Conservation (phyloP, 1,140 invertebrate species). For the Drosophila dunni region DNA sequence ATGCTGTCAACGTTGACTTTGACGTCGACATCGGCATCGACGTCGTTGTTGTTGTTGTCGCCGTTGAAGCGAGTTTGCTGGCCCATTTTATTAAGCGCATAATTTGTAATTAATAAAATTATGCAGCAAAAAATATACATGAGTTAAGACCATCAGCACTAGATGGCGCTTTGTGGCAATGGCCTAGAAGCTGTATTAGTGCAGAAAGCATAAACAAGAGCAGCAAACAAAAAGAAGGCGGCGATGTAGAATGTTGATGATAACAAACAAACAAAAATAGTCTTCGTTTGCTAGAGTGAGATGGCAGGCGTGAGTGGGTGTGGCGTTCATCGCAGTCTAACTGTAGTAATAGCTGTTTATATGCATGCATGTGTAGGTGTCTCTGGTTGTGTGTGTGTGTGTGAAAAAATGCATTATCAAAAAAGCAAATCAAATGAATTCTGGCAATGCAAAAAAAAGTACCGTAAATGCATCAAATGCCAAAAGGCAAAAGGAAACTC, state of each 20-base stretch:
- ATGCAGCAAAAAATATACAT: constrained; percentile 48
- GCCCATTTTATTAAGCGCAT: constrained; percentile 77
- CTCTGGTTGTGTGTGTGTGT: constrained; percentile 18
- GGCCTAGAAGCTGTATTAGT: background rate
- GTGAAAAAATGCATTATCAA: constrained; percentile 34
- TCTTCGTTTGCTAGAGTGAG: constrained; percentile 37
- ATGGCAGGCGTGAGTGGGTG: constrained; percentile 55
- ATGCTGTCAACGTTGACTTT: constrained; percentile 47
- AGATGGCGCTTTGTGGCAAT: constrained; percentile 31
- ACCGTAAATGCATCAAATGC: constrained; percentile 7
- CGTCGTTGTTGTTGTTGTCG: background rate
- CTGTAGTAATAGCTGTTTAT: background rate
- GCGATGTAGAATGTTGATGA: constrained; percentile 15
- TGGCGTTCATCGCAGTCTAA: constrained; percentile 45
- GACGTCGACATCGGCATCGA: constrained; percentile 28
- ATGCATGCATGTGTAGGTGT: background rate
- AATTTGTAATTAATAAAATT: constrained; percentile 81
- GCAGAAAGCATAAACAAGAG: background rate
- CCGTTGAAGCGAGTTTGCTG: constrained; percentile 18
- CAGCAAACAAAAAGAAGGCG: constrained; percentile 1
- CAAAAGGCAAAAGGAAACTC: constrained; percentile 14
- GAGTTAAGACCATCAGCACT: constrained; percentile 28
- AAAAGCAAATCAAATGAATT: constrained; percentile 71
- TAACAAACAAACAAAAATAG: constrained; percentile 22
- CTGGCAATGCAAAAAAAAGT: constrained; percentile 36